Evolutionary conservation across 2,113 vertebrate species (phyloP).

Genomic region (Stercorarius parasiticus): DNA sequence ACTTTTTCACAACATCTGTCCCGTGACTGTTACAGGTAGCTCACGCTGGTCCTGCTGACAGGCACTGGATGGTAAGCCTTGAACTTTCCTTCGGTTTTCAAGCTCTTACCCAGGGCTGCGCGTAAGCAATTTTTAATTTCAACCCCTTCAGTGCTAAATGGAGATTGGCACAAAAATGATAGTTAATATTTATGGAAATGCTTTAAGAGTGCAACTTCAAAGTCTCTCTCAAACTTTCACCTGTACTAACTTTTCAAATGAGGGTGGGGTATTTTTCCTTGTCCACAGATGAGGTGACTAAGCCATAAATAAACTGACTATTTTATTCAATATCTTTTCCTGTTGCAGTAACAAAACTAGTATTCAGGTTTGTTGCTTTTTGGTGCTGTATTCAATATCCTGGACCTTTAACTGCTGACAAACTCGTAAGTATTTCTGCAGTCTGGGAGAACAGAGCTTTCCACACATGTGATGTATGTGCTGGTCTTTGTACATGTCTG

Average conservation of each 20-base stretch:
- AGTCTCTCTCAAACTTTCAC: neutral
- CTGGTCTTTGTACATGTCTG: neutral
- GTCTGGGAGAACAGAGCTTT: neutral
- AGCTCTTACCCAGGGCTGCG: neutral
- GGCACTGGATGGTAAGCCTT: neutral
- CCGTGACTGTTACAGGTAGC: neutral
- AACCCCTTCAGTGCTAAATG: neutral
- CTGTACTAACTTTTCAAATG: neutral
- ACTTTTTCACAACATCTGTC: neutral
- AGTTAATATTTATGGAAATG: neutral
- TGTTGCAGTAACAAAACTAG: neutral
- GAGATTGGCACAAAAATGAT: neutral
- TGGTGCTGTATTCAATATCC: neutral
- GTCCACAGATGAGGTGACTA: neutral
- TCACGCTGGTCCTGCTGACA: neutral
- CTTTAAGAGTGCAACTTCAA: neutral
- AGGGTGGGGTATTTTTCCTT: neutral
- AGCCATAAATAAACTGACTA: neutral
- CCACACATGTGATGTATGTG: neutral
- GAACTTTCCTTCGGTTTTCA: neutral
- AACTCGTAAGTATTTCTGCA: neutral
- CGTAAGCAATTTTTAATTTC: neutral
- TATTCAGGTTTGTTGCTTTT: neutral
- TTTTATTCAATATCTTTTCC: rapidly evolving
- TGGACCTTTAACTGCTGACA: neutral